A percentile compares a stretch with the other conserved stretches of the same genome.
Conservation (phyloP, 2,888 invertebrate genomes). For the Heliconius cydno region DNA sequence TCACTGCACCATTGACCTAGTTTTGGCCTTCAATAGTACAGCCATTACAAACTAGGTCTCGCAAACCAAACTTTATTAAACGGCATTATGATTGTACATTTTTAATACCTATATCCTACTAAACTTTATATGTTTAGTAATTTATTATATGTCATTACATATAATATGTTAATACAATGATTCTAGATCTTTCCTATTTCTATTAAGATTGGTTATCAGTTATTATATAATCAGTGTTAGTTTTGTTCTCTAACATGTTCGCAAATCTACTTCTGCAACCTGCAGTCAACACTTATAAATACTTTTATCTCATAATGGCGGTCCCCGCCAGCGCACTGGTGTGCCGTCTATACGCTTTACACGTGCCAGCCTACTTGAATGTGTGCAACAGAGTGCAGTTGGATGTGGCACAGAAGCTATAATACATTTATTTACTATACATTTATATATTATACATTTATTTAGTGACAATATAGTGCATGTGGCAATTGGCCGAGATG, state of each 20-base stretch:
- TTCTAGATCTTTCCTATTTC: neutral
- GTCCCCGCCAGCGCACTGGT: constrained; percentile 50
- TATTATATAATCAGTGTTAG: constrained; percentile 5
- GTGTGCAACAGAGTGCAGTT: constrained; percentile 57
- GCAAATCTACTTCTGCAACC: constrained; percentile 43
- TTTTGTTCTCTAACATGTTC: constrained; percentile 28
- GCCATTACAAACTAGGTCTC: constrained; percentile 43
- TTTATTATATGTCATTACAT: neutral
- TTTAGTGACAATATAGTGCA: constrained; percentile 51
- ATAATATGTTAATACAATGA: neutral
- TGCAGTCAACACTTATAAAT: constrained; percentile 45
- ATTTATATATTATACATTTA: constrained; percentile 41
- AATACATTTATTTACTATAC: constrained; percentile 47
- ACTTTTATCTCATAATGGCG: constrained; percentile 49
- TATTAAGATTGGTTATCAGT: constrained; percentile 8
- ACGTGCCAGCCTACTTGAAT: constrained; percentile 55
- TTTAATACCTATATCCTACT: neutral
- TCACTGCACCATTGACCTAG: constrained; percentile 78
- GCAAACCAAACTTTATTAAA: constrained; percentile 35
- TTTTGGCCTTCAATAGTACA: constrained; percentile 59
- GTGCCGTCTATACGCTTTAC: constrained; percentile 56
- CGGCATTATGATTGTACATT: constrained; percentile 3
- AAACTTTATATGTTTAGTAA: neutral
- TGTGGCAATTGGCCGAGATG: constrained; percentile 51
- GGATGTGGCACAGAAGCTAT: constrained; percentile 48